phyloP scores from a whole-genome alignment of 2,797 vertebrate species.

The Brotogeris chrysoptera region DNA sequence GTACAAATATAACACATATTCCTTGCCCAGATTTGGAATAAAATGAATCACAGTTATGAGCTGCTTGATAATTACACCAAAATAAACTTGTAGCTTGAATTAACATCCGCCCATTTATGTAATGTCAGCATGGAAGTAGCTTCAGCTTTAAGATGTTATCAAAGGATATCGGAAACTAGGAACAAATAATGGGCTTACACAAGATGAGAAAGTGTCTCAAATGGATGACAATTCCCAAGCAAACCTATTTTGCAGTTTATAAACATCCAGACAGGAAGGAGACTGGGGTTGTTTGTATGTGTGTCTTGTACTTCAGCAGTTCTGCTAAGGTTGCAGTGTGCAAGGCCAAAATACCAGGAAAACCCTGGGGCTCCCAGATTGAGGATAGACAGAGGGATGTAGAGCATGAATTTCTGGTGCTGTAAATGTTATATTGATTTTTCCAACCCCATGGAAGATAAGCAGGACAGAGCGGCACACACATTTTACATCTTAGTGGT shows the following conservation, averaged over 20 bases:
- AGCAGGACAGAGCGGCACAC: fast-evolving
- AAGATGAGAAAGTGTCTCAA: not conserved
- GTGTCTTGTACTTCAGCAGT: not conserved
- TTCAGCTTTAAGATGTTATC: not conserved
- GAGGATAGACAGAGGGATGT: not conserved
- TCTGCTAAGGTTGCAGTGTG: not conserved
- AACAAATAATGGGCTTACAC: not conserved
- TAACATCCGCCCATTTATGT: not conserved
- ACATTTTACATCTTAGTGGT: not conserved
- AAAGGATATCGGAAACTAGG: not conserved
- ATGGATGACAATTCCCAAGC: not conserved
- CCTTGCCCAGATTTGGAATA: not conserved
- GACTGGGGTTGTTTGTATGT: not conserved
- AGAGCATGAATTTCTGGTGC: not conserved
- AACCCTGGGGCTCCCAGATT: not conserved
- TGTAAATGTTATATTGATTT: not conserved
- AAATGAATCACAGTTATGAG: not conserved
- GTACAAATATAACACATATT: not conserved
- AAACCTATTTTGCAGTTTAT: not conserved
- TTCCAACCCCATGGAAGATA: not conserved
- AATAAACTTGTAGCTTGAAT: not conserved
- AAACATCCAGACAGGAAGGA: not conserved
- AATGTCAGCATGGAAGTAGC: not conserved
- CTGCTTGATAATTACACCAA: not conserved
- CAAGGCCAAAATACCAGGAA: not conserved